A percentile compares a stretch with the other conserved stretches of the same genome.
Evolutionary conservation across 2,888 invertebrate species (phyloP).

Genomic region (Pseudococcus jackbeardsleyi): DNA sequence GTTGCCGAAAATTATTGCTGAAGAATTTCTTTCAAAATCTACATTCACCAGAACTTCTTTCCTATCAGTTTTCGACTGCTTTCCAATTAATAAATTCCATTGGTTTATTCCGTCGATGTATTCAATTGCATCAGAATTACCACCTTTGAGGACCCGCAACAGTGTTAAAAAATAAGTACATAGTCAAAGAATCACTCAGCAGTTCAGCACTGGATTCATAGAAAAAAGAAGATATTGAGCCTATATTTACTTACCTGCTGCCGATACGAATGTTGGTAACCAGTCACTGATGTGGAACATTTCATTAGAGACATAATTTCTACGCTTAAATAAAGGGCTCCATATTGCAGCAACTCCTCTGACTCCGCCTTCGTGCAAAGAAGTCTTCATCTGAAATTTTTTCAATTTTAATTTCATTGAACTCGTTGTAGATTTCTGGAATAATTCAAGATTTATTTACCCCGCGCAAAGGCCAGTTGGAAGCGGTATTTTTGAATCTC

Average conservation of each 20-base stretch:
- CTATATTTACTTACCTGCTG: constrained; percentile 69
- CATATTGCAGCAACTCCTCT: constrained; percentile 83
- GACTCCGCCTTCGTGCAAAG: constrained; percentile 88
- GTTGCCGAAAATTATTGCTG: constrained; percentile 70
- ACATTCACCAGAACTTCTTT: constrained; percentile 69
- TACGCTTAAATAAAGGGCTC: constrained; percentile 75
- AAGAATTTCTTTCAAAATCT: constrained; percentile 69
- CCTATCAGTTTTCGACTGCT: constrained; percentile 66
- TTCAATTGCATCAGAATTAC: constrained; percentile 68
- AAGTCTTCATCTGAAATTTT: constrained; percentile 77
- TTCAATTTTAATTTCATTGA: background rate
- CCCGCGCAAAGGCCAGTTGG: constrained; percentile 76
- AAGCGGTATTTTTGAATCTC: constrained; percentile 74
- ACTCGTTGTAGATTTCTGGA: background rate
- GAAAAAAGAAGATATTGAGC: no score
- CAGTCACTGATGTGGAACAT: constrained; percentile 87
- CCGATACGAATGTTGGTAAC: constrained; percentile 79
- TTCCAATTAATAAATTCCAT: constrained; percentile 69
- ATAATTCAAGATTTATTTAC: constrained; percentile 66
- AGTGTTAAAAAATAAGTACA: background rate
- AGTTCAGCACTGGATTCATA: no score
- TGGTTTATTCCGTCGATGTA: constrained; percentile 70
- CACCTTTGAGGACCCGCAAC: constrained; percentile 68
- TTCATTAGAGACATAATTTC: constrained; percentile 74
- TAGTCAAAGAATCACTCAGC: no score